Evolutionary conservation across 2,113 vertebrate genomes (phyloP), one percentile per base, ranked within the genome.

Genomic region (Theropithecus gelada): DNA sequence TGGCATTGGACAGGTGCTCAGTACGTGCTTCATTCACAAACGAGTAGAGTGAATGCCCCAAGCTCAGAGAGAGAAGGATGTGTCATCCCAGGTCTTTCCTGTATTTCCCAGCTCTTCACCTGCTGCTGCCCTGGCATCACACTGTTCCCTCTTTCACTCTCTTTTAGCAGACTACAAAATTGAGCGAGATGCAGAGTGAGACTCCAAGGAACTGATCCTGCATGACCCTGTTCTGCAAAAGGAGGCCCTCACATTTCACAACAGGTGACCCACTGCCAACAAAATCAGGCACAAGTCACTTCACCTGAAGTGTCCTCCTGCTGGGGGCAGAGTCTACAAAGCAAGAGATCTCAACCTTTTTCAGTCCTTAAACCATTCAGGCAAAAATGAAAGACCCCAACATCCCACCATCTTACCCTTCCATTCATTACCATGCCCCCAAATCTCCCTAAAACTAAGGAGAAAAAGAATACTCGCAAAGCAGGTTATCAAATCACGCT

Each of bases 171-270:
- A 57, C 9, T 40, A 43, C n/a, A 30, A 92, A 72, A 83, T 23
- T 93, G 86, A 94, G 88, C 84, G 94, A 97, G n/a, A 90, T 12
- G 5, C 16, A 11, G 40, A 78, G n/a, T 38, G 73, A 81, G 76
- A 45, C 38, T 70, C 18, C 64, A 38, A 64, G 90, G 27, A 73
- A 66, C 43, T 0, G 8, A 76, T 90, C 84, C 84, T 57, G 20
- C 27, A 30, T 1, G 11, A 73, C 38, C 27, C 87, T 93, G 89
- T 59, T 94, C 76, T 32, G 2, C 23, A 84, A 83, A 76, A 52
- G 4, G 22, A 87, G n/a, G 80, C 38, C 68, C 40, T 90, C 0
- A 0, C 0, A 12, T 84, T 88, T 81, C 66, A 59, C 43, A 79
- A 27, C 64, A 70, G 68, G 35, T 45, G 45, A 81, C 50, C 6